Evolutionary conservation across 2,888 invertebrate species (phyloP).

Genomic region (Formica aserva): DNA sequence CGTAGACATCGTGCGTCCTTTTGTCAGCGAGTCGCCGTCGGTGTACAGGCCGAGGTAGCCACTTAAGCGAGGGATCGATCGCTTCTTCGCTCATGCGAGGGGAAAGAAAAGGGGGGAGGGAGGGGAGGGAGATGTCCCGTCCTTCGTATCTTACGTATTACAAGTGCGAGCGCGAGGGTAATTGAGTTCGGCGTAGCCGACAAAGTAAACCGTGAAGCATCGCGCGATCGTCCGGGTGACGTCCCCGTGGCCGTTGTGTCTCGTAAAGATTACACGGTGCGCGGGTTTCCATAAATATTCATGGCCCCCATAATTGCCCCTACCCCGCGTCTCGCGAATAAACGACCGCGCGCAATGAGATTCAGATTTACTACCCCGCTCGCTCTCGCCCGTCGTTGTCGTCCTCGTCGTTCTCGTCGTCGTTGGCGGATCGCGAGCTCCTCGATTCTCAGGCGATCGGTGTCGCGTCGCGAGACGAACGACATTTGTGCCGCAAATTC

Average conservation of each 20-base stretch:
- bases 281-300: slow-evolving; percentile 76
- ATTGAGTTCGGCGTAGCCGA: slow-evolving; percentile 75
- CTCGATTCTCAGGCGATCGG: slow-evolving; percentile 36
- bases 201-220: slow-evolving; percentile 75
- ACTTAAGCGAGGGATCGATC: slow-evolving; percentile 71
- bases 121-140: neutral
- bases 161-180: slow-evolving; percentile 60
- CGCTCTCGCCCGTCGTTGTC: neutral
- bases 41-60: slow-evolving; percentile 58
- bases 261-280: slow-evolving; percentile 76
- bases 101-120: slow-evolving; percentile 3
- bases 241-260: slow-evolving; percentile 72
- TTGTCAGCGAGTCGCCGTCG: slow-evolving; percentile 65
- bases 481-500: slow-evolving; percentile 28
- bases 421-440: neutral
- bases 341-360: slow-evolving; percentile 72
- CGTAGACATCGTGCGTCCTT: slow-evolving; percentile 61
- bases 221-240: slow-evolving; percentile 60
- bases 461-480: slow-evolving; percentile 2
- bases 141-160: slow-evolving; percentile 28
- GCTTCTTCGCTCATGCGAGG: slow-evolving; percentile 59
- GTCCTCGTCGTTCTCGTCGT: neutral
- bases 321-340: slow-evolving; percentile 51
- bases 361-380: slow-evolving; percentile 71
- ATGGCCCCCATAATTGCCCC: slow-evolving; percentile 75